These are phyloP conservation scores for Drepana arcuata DNA, from an alignment of 1,140 invertebrate genomes.

Conservation along the genomic window DNA sequence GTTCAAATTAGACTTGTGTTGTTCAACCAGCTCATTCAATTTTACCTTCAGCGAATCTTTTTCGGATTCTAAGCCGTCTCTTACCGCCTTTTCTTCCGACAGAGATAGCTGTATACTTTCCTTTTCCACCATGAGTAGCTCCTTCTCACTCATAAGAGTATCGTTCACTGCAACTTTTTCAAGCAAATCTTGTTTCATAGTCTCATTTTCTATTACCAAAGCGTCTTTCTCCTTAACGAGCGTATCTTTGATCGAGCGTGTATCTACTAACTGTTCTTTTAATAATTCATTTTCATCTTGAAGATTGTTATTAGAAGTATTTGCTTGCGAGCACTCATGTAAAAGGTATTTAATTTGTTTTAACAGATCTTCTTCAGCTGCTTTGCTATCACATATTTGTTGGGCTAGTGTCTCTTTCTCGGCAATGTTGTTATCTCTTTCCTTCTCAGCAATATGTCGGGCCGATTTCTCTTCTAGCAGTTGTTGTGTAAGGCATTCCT, in stretches of 20 bases:
- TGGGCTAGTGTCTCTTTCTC: background rate
- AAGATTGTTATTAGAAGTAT: conserved; percentile 5
- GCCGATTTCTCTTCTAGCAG: conserved; percentile 19
- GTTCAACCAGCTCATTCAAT: conserved; percentile 13
- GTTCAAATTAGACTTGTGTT: conserved; percentile 12
- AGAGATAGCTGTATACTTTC: conserved; percentile 10
- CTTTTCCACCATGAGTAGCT: conserved; percentile 17
- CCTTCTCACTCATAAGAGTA: conserved; percentile 16
- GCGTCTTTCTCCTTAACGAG: conserved; percentile 1
- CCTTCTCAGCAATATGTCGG: conserved; percentile 6
- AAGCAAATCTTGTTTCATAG: conserved; percentile 1
- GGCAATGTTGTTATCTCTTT: conserved; percentile 5
- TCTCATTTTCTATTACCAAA: background rate
- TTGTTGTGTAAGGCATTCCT: conserved; percentile 26
- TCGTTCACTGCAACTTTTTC: conserved; percentile 6
- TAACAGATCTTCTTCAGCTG: background rate
- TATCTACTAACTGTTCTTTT: background rate
- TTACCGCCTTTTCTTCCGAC: conserved; percentile 16
- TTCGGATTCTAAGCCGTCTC: conserved; percentile 14
- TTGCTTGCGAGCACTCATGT: conserved; percentile 10
- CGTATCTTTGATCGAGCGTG: background rate
- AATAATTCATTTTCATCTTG: conserved; percentile 5
- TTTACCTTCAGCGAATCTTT: conserved; percentile 9
- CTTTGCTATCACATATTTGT: background rate
- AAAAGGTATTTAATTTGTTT: conserved; percentile 11